These are phyloP conservation scores for Heterohyrax brucei DNA, from an alignment of 2,797 vertebrate genomes.

Conservation along the genomic window DNA sequence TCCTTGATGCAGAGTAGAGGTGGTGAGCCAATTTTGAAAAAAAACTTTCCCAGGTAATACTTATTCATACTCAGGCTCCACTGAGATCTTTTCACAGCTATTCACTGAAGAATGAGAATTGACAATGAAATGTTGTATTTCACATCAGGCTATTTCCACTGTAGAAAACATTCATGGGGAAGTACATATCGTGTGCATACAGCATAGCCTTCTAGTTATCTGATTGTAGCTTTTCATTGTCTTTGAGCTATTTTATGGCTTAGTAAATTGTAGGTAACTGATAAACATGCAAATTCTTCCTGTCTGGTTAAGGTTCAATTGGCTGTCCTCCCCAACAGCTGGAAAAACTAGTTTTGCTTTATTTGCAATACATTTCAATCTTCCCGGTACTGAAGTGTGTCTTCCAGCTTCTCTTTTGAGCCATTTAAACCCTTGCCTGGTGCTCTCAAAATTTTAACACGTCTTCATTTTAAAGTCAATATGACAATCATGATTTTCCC, in stretches of 20 bases:
- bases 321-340: background rate
- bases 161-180: background rate
- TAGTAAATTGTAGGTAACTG: background rate
- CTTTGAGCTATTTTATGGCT: slow-evolving; percentile 30
- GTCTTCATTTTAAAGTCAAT: slow-evolving; percentile 6
- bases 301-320: slow-evolving; percentile 21
- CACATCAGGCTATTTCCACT: background rate
- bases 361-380: slow-evolving; percentile 52
- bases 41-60: background rate
- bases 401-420: background rate
- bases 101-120: background rate
- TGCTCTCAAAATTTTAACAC: background rate
- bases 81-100: background rate
- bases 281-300: slow-evolving; percentile 46
- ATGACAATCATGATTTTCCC: background rate
- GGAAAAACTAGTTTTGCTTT: background rate
- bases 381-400: slow-evolving; percentile 3
- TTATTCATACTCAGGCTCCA: background rate
- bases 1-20: background rate
- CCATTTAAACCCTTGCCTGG: background rate
- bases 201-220: background rate
- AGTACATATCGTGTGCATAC: background rate
- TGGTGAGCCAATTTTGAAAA: background rate
- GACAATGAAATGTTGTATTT: background rate
- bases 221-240: background rate